Evolutionary conservation across 2,888 invertebrate species (phyloP).

Genomic region (Drosophila setosimentum): DNA sequence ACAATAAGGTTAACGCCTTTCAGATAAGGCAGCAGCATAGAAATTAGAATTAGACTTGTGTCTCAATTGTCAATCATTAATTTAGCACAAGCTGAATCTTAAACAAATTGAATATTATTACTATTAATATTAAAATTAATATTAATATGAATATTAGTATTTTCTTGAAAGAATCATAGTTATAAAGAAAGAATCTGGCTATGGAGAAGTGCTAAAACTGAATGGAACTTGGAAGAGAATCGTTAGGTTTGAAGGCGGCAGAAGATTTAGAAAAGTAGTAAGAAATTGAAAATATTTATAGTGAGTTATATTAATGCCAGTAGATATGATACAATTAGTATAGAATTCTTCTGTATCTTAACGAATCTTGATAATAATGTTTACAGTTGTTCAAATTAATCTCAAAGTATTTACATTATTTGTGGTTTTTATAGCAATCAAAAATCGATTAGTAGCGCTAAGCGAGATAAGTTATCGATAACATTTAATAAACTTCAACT

Average conservation of each 20-base stretch:
- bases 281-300: background rate
- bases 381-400: background rate
- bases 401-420: background rate
- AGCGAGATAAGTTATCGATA: background rate
- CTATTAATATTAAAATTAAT: background rate
- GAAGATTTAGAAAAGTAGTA: background rate
- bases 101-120: background rate
- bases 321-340: background rate
- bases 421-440: background rate
- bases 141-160: background rate
- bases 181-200: background rate
- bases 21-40: slow-evolving; percentile 23
- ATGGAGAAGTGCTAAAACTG: background rate
- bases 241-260: background rate
- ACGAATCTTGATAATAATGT: background rate
- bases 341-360: background rate
- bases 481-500: background rate
- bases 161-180: background rate
- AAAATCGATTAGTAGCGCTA: background rate
- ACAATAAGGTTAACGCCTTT: slow-evolving; percentile 31
- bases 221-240: background rate
- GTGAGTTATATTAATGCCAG: background rate
- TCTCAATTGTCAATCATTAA: background rate
- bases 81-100: background rate
- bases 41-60: background rate